A percentile compares a stretch with the other conserved stretches of the same genome.
These are phyloP conservation scores for Sardinella longiceps DNA, from an alignment of 2,797 vertebrate species.

Conservation along the genomic window DNA sequence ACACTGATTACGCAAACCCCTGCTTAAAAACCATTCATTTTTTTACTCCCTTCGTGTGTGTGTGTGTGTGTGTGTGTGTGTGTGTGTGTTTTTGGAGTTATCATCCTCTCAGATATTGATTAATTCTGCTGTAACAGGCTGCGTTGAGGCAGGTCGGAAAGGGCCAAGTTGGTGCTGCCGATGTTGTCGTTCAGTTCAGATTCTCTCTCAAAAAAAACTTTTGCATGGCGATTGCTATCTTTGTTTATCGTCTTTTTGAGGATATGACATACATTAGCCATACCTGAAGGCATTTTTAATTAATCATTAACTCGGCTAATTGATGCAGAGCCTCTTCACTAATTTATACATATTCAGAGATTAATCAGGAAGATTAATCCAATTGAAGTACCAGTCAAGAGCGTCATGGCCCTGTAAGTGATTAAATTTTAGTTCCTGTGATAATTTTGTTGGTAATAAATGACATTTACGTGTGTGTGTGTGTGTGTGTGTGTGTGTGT, in stretches of 20 bases:
- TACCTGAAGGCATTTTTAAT: conserved; percentile 35
- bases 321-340: conserved; percentile 39
- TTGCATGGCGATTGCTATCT: background rate
- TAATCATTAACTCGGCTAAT: conserved; percentile 49
- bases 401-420: background rate
- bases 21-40: conserved; percentile 16
- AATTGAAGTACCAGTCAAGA: conserved; percentile 28
- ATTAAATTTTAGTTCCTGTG: conserved; percentile 11
- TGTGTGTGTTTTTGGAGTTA: background rate
- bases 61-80: background rate
- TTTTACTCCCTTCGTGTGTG: background rate
- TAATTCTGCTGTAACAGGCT: background rate
- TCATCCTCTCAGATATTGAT: background rate
- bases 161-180: background rate
- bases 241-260: background rate
- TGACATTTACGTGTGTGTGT: background rate
- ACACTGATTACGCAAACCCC: background rate
- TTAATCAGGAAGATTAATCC: conserved; percentile 39
- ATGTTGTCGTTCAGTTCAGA: background rate
- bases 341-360: conserved; percentile 39
- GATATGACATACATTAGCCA: conserved; percentile 32
- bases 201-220: background rate
- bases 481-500: background rate
- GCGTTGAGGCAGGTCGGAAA: background rate
- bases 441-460: conserved; percentile 10